Base-by-base conservation (phyloP, 2,888 invertebrate genomes). In the Phania funesta region DNA sequence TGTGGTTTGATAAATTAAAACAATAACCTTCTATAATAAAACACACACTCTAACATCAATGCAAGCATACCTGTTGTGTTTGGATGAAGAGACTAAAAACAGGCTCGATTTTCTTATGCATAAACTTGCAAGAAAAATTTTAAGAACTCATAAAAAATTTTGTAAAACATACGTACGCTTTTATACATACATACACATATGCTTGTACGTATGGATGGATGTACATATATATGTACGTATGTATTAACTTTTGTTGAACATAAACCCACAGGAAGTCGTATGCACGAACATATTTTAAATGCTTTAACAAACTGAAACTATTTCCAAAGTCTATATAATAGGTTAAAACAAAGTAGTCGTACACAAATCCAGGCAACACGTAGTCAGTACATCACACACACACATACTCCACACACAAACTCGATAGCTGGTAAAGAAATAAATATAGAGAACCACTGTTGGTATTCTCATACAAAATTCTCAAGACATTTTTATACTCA, bases 1-100 rank as follows among this genome's bases (percentile, higher is more conserved):
- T 65, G 80, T 80, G 80, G 80, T 80, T 75, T 75, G 64, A 80
- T 70, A 80, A 75, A 75, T 80, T 75, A 80, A 75, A 80, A 70
- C 64, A 80, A 80, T 75, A 75, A 65, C 41, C 73, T 65, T 65
- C 38, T 54, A 54, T 62, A 18, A 32, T 62, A 9, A 60, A 64
- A 24, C 11, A 64, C 9, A 38, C 35, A 29, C 24, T n/a, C n/a
- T n/a, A n/a, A n/a, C n/a, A n/a, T n/a, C n/a, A n/a, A n/a, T n/a
- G n/a, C n/a, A n/a, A n/a, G n/a, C n/a, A n/a, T 71, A 73, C 68
- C 73, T 68, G 74, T 68, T 68, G 74, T 75, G 48, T 58, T 35
- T 16, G 7, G 32, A 26, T 50, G 16, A 18, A 38, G 32, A 62
- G 32, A 74, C 52, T 20, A 64, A 70, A 70, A 62, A 54, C 29